A percentile compares a stretch with the other conserved stretches of the same genome.
These are phyloP conservation scores for Microctonus brassicae DNA, from an alignment of 2,888 invertebrate genomes.

Conservation along the genomic window DNA sequence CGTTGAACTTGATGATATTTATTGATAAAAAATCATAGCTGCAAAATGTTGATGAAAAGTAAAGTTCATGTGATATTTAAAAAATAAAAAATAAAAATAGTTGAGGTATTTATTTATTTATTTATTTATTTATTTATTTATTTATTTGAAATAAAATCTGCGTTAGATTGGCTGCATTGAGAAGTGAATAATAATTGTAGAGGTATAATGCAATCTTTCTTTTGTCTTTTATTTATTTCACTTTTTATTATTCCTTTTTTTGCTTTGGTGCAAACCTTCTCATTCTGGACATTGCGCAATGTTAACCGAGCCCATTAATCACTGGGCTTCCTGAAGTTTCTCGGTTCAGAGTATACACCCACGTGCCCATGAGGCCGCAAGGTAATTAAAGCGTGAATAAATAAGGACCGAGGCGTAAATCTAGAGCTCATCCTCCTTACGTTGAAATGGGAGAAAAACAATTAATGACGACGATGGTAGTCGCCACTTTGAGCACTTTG, in stretches of 20 bases:
- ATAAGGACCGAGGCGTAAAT: slow-evolving; percentile 65
- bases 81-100: too few relatives aligned
- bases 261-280: slow-evolving; percentile 26
- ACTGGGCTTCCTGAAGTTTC: slow-evolving; percentile 60
- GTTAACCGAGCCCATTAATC: slow-evolving; percentile 55
- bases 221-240: slow-evolving; percentile 36
- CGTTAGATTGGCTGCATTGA: too few relatives aligned
- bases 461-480: slow-evolving; percentile 46
- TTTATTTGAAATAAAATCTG: background rate
- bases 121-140: too few relatives aligned
- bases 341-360: slow-evolving; percentile 58
- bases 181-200: background rate
- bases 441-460: slow-evolving; percentile 51
- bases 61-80: background rate
- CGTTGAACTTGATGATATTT: slow-evolving; percentile 23
- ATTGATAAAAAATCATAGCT: background rate
- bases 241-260: slow-evolving; percentile 17
- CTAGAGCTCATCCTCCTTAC: slow-evolving; percentile 46
- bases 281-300: slow-evolving; percentile 43
- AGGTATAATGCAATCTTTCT: slow-evolving; percentile 6
- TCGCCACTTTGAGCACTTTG: background rate
- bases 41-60: background rate
- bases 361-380: slow-evolving; percentile 51
- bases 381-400: slow-evolving; percentile 68
- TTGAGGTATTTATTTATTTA: too few relatives aligned